Evolutionary conservation across 2,797 vertebrate genomes (phyloP).

Genomic region (Cossypha polioptera): DNA sequence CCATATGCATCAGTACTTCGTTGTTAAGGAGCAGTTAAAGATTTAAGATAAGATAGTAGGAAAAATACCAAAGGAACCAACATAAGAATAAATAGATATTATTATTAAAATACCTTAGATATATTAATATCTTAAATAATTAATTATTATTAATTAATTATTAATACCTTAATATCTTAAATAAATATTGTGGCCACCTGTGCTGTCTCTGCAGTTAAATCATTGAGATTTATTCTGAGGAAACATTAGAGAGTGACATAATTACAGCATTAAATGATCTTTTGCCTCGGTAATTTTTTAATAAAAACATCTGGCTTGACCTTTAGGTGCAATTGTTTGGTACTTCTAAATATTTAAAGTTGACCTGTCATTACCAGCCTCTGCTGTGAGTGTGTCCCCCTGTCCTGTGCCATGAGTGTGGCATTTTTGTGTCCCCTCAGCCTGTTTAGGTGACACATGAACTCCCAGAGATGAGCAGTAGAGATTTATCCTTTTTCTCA

Average conservation of each 20-base stretch:
- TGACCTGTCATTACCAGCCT: neutral
- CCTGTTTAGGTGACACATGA: neutral
- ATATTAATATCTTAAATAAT: no score
- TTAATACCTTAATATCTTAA: no score
- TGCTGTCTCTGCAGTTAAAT: neutral
- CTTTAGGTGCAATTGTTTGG: neutral
- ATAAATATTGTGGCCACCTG: neutral
- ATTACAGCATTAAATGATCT: neutral
- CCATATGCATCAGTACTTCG: fast-evolving
- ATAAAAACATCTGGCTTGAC: neutral
- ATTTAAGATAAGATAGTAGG: neutral
- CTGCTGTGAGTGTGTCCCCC: fast-evolving
- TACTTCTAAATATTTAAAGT: neutral
- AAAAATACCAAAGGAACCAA: neutral
- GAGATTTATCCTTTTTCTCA: neutral
- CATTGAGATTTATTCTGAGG: neutral
- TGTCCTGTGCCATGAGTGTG: neutral
- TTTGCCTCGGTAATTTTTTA: neutral
- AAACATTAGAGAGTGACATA: neutral
- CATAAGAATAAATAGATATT: neutral
- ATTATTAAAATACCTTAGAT: no score
- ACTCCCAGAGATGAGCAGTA: neutral
- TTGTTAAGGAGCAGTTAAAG: neutral
- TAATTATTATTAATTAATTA: no score
- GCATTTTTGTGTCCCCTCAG: neutral